These are phyloP conservation scores for Manduca sexta DNA, from an alignment of 1,140 invertebrate genomes.

Conservation along the genomic window DNA sequence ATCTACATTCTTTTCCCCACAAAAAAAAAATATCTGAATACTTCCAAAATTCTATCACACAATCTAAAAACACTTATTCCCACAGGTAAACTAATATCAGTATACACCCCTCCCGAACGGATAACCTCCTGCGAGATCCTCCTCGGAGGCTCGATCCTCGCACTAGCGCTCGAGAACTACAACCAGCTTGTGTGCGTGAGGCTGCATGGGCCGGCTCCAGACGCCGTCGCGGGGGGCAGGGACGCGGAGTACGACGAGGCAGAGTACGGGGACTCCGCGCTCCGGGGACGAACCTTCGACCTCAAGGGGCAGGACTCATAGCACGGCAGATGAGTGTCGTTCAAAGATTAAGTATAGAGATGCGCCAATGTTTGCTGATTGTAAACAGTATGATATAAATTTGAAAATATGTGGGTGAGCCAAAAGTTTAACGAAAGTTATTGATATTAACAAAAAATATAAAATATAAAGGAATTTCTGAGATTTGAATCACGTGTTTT, in stretches of 20 bases:
- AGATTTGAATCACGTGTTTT: no score
- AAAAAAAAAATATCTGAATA: no score
- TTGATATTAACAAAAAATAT: no score
- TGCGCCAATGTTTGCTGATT: no score
- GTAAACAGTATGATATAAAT: no score
- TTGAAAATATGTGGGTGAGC: no score
- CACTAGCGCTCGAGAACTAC: constrained; percentile 79
- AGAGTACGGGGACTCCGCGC: constrained; percentile 66
- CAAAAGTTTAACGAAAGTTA: no score
- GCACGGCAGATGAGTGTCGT: constrained; percentile 6
- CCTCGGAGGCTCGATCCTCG: constrained; percentile 80
- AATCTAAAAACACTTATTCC: background rate
- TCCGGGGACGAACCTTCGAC: constrained; percentile 70
- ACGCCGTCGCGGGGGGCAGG: constrained; percentile 41
- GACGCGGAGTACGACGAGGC: constrained; percentile 49
- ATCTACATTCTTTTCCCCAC: no score
- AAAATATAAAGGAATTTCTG: no score
- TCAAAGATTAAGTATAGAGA: no score
- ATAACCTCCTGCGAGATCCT: constrained; percentile 85
- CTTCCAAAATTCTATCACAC: no score
- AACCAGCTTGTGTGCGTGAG: constrained; percentile 78
- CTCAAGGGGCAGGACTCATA: constrained; percentile 59
- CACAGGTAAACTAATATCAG: constrained; percentile 82
- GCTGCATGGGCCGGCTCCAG: constrained; percentile 69
- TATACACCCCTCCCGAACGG: constrained; percentile 83